Base-by-base conservation (phyloP, 2,888 invertebrate species). In the Acronicta aceris region DNA sequence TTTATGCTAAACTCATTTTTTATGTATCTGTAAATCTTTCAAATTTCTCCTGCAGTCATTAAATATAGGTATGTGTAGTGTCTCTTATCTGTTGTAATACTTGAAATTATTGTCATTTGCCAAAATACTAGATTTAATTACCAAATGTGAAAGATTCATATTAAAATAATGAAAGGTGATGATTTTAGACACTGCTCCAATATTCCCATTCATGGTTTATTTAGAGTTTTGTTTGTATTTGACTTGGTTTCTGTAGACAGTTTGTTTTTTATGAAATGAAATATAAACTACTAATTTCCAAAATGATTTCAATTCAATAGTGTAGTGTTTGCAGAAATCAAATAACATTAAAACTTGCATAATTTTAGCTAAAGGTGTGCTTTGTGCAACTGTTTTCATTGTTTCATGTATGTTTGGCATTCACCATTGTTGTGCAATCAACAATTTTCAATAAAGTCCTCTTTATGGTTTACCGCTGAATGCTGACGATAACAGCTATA, bases 371-470 rank as follows among this genome's bases (percentile, higher is more conserved):
- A 75, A 69, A 71, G 79, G 70, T 71, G 71, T 66, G 72, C 76
- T 76, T 81, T 78, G 77, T 82, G 78, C 78, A 78, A 80, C 85
- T 88, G 81, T 87, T 89, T 88, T 88, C 86, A 89, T 89, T 89
- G 89, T 90, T 89, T 83, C 81, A 85, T 82, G 82, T 82, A 73
- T 88, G 89, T 89, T 88, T 89, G 83, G 86, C 81, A 77, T 63
- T 84, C 78, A 83, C 88, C 89, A 91, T 92, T 93, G 92, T 93
- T 93, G 89, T 89, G 91, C 86, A 93, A 93, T 92, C 90, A 90
- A 89, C 79, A 88, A 87, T 91, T 92, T 92, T 90, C 93, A 93
- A 93, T 94, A 93, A 91, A 91, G 85, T 86, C 81, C 88, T 84
- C 81, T 87, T 88, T 92, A 89, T 89, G 89, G 89, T 85, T 88